A percentile compares a stretch with the other conserved stretches of the same genome.
These are phyloP conservation scores for Campopleginae sp. DNA, from an alignment of 2,888 invertebrate genomes.

Conservation along the genomic window DNA sequence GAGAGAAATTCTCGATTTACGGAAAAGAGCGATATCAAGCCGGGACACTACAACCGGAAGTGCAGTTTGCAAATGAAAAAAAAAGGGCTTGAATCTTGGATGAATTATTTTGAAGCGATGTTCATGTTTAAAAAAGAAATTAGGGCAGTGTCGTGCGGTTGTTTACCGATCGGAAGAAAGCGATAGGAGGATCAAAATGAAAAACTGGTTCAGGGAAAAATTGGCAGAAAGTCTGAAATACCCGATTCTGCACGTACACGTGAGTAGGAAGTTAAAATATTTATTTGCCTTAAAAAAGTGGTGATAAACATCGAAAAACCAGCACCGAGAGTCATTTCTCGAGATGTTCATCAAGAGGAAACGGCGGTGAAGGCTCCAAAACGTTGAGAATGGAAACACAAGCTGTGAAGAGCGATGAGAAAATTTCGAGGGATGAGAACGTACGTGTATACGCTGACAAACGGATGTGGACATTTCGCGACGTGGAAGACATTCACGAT, in stretches of 20 bases:
- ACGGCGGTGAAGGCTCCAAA: background rate
- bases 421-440: slow-evolving; percentile 42
- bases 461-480: slow-evolving; percentile 73
- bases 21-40: background rate
- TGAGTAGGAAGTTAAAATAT: background rate
- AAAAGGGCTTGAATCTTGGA: background rate
- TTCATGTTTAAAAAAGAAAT: background rate
- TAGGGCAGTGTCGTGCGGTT: background rate
- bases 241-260: background rate
- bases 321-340: background rate
- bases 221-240: background rate
- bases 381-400: slow-evolving; percentile 1
- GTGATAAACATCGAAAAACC: background rate
- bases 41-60: background rate
- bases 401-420: background rate
- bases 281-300: background rate
- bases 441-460: slow-evolving; percentile 51
- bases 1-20: slow-evolving; percentile 2
- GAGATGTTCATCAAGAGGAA: background rate
- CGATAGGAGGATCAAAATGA: background rate
- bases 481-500: slow-evolving; percentile 58
- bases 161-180: background rate
- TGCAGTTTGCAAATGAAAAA: background rate
- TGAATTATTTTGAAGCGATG: background rate
- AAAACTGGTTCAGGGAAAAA: background rate